phyloP scores from a whole-genome alignment of 1,140 invertebrate genomes.

The Leptestheria dahalacensis region DNA sequence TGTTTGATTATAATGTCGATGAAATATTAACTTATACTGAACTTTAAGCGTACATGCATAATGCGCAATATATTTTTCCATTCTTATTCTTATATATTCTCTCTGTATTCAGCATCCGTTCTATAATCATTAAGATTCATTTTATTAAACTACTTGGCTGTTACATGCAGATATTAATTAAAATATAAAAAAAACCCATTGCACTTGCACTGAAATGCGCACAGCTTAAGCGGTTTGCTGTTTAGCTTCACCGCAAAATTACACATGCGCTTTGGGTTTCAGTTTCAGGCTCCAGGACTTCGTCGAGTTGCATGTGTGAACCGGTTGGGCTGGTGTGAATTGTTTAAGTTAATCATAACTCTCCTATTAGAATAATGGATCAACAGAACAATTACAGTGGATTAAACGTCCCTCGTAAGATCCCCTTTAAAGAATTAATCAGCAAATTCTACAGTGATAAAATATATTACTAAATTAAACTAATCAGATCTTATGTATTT shows the following conservation, averaged over 20 bases:
- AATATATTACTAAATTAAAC: too few relatives aligned
- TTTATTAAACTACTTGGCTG: too few relatives aligned
- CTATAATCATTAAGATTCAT: too few relatives aligned
- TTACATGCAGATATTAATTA: too few relatives aligned
- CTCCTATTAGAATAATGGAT: not conserved
- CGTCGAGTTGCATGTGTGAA: too few relatives aligned
- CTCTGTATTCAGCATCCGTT: too few relatives aligned
- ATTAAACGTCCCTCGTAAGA: not conserved
- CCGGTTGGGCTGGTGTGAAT: too few relatives aligned
- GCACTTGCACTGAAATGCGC: not conserved
- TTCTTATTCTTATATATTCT: too few relatives aligned
- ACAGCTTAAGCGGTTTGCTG: not conserved
- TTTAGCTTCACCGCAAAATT: not conserved
- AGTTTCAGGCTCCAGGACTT: too few relatives aligned
- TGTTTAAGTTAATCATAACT: not conserved
- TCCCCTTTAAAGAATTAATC: not conserved
- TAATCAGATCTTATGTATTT: not conserved
- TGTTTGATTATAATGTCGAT: conserved; percentile 62
- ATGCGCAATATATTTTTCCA: too few relatives aligned
- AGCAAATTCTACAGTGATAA: too few relatives aligned
- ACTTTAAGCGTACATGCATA: not conserved
- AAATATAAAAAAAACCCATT: not conserved
- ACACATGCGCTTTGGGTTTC: not conserved
- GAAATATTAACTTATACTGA: conserved; percentile 23
- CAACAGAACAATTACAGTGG: not conserved